Evolutionary conservation across 1,140 invertebrate genomes (phyloP).

Genomic region (Chlorops oryzae): DNA sequence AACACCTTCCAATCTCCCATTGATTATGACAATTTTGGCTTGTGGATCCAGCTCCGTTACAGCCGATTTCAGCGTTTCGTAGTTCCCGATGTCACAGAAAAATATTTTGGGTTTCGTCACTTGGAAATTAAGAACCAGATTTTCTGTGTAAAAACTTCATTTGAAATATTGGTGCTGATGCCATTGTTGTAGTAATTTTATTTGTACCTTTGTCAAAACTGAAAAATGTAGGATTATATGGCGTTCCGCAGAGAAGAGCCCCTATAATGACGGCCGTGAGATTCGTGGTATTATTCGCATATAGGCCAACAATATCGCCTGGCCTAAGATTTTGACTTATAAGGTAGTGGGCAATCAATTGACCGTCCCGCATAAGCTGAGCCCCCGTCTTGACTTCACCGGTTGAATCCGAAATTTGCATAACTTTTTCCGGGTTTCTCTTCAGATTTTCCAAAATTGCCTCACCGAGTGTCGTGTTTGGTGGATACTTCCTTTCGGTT

Average conservation of each 20-base stretch:
- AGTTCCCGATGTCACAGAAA: conserved; percentile 39
- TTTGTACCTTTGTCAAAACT: conserved; percentile 33
- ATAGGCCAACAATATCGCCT: conserved; percentile 36
- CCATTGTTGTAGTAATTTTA: no score
- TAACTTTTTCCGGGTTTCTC: conserved; percentile 28
- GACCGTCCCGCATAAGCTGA: conserved; percentile 24
- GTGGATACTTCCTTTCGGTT: conserved; percentile 32
- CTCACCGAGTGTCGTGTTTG: conserved; percentile 38
- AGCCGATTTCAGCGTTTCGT: conserved; percentile 19
- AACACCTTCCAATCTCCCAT: conserved; percentile 26
- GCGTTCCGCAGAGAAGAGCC: conserved; percentile 29
- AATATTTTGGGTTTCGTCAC: conserved; percentile 36
- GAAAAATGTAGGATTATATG: conserved; percentile 36
- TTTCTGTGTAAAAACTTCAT: no score
- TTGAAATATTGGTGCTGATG: no score
- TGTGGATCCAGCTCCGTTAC: conserved; percentile 17
- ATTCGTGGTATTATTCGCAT: conserved; percentile 30
- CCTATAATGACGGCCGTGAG: conserved; percentile 33
- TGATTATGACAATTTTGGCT: conserved; percentile 31
- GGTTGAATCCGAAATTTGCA: conserved; percentile 29
- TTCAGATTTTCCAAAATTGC: conserved; percentile 29
- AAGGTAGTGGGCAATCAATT: conserved; percentile 22
- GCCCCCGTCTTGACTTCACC: conserved; percentile 22
- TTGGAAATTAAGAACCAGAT: conserved; percentile 33
- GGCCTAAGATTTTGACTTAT: conserved; percentile 18